These are phyloP conservation scores for Pocillopora grandis DNA, from an alignment of 92 coral and sea anemone species.

Conservation along the genomic window DNA sequence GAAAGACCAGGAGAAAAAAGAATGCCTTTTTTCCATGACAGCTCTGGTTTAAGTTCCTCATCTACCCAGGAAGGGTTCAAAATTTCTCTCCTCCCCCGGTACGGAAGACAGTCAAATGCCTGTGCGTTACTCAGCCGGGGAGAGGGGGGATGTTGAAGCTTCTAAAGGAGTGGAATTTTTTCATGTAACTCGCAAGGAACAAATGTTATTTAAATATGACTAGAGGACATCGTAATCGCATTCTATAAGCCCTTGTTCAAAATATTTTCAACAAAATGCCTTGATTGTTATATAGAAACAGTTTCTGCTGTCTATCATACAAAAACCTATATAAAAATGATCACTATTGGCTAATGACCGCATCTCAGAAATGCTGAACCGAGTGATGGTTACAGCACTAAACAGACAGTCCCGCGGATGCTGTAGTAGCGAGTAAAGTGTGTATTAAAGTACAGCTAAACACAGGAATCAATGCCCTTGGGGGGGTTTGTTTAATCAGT, in stretches of 20 bases:
- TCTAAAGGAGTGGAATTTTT: background rate
- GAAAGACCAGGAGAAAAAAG: background rate
- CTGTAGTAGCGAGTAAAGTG: slow-evolving; percentile 30
- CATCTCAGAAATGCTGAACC: slow-evolving; percentile 43
- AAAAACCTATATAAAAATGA: slow-evolving; percentile 1
- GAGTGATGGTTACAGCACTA: slow-evolving; percentile 48
- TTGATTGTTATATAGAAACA: no score
- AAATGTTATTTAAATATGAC: no score
- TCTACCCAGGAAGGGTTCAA: no score
- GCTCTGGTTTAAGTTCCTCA: no score
- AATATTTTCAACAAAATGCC: no score
- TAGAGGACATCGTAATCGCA: no score
- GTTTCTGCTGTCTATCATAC: no score
- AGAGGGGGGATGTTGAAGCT: no score
- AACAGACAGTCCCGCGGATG: slow-evolving; percentile 22
- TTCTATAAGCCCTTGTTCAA: no score
- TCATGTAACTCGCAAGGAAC: background rate
- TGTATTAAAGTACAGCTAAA: slow-evolving; percentile 21
- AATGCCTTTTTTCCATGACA: background rate
- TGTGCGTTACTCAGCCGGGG: no score
- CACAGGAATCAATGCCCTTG: background rate
- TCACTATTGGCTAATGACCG: slow-evolving; percentile 49
- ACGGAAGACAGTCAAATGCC: no score
- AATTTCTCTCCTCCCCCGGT: no score
- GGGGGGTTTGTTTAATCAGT: slow-evolving; percentile 6